phyloP scores from a whole-genome alignment of 2,888 invertebrate genomes.

The Epistrophe grossulariae region DNA sequence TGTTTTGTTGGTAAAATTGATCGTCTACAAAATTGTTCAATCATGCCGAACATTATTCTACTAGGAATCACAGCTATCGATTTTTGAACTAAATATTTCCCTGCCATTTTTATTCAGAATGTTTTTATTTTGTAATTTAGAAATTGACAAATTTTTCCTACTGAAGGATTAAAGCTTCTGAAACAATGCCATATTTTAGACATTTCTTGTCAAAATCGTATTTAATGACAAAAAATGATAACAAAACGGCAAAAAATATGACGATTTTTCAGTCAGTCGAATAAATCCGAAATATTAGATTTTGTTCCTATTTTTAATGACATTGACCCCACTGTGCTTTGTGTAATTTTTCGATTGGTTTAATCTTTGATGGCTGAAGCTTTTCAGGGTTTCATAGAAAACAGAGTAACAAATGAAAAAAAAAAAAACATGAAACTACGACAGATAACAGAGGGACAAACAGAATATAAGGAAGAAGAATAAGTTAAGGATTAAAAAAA shows the following conservation, averaged over 20 bases:
- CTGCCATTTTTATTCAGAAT: too few species aligned
- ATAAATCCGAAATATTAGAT: neutral
- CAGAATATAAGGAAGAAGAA: constrained; percentile 3
- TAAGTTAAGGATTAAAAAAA: constrained; percentile 12
- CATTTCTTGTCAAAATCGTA: too few species aligned
- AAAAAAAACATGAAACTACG: neutral
- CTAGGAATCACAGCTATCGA: too few species aligned
- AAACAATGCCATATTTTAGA: too few species aligned
- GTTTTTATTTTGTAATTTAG: too few species aligned
- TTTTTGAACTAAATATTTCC: too few species aligned
- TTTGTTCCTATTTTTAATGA: neutral
- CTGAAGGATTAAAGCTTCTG: too few species aligned
- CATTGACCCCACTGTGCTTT: neutral
- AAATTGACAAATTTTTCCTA: too few species aligned
- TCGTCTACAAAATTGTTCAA: too few species aligned
- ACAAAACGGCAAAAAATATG: neutral
- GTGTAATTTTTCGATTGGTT: constrained; percentile 28
- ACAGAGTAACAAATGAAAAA: constrained; percentile 8
- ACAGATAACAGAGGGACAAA: constrained; percentile 43
- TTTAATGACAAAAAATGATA: too few species aligned
- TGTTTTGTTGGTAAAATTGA: too few species aligned
- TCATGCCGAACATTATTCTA: too few species aligned
- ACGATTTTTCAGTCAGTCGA: neutral
- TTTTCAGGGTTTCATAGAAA: constrained; percentile 27
- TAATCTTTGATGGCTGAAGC: constrained; percentile 53